Percentiles rank a stretch among this genome's conserved stretches.
Evolutionary conservation across 2,113 vertebrate species (phyloP).

Genomic region (Channa maculata): DNA sequence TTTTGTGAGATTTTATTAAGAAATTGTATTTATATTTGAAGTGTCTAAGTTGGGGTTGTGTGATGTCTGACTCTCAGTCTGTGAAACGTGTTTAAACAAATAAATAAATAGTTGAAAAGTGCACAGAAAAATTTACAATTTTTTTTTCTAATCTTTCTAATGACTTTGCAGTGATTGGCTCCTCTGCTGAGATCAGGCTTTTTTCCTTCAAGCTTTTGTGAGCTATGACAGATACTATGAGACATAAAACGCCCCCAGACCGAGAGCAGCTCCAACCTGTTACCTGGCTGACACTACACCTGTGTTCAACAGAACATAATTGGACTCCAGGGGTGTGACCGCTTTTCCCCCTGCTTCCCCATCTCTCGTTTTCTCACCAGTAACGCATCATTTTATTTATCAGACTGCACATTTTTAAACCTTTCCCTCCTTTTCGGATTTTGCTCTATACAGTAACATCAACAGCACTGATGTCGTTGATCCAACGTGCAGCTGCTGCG

Average conservation of each 20-base stretch:
- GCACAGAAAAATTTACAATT: too few relatives aligned
- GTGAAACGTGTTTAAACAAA: too few relatives aligned
- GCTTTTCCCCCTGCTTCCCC: not conserved
- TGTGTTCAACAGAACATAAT: conserved; percentile 54
- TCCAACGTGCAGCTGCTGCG: conserved; percentile 48
- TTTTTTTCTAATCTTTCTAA: too few relatives aligned
- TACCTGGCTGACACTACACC: conserved; percentile 51
- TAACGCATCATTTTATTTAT: not conserved
- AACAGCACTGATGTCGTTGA: not conserved
- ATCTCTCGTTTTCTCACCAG: not conserved
- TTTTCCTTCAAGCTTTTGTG: too few relatives aligned
- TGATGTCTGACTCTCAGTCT: too few relatives aligned
- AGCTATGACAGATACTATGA: not conserved
- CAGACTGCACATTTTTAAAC: not conserved
- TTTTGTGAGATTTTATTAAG: too few relatives aligned
- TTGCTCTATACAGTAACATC: not conserved
- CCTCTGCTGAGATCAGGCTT: too few relatives aligned
- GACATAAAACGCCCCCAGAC: not conserved
- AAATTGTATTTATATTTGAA: too few relatives aligned
- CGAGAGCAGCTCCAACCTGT: conserved; percentile 11
- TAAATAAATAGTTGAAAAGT: too few relatives aligned
- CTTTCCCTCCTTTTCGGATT: not conserved
- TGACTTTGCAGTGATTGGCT: too few relatives aligned
- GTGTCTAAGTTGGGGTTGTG: too few relatives aligned
- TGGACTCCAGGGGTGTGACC: conserved; percentile 21